Conservation (phyloP, 2,797 vertebrate species). For the Microchirus variegatus region DNA sequence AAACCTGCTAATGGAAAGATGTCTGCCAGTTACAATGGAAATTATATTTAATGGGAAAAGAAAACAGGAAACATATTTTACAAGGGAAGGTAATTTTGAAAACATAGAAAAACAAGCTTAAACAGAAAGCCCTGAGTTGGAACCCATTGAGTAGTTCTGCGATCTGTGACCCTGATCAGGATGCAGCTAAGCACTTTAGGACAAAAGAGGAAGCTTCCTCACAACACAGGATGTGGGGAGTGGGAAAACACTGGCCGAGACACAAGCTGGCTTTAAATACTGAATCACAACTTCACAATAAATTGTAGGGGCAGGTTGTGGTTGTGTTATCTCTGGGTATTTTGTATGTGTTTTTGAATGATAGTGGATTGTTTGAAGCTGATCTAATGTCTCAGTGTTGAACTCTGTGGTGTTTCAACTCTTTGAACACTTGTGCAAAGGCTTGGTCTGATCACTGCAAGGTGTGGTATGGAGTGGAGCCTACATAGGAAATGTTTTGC, state of each 20-base stretch:
- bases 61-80: conserved; percentile 1
- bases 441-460: neutral
- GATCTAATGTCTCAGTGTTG: neutral
- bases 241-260: conserved; percentile 59
- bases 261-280: conserved; percentile 61
- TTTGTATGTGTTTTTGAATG: neutral
- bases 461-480: neutral
- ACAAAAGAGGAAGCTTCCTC: conserved; percentile 77
- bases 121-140: conserved; percentile 13
- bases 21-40: neutral
- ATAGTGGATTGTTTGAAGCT: neutral
- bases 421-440: neutral
- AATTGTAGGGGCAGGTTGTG: conserved; percentile 16
- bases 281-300: conserved; percentile 33
- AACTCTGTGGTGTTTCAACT: neutral
- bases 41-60: neutral
- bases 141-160: conserved; percentile 52
- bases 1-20: neutral
- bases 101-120: conserved; percentile 32
- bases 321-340: conserved; percentile 4
- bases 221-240: conserved; percentile 76
- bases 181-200: conserved; percentile 71
- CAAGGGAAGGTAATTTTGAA: neutral
- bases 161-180: conserved; percentile 71
- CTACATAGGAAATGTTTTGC: neutral